Conservation (phyloP, 1,140 invertebrate species). For the Caenorhabditis brenneri region DNA sequence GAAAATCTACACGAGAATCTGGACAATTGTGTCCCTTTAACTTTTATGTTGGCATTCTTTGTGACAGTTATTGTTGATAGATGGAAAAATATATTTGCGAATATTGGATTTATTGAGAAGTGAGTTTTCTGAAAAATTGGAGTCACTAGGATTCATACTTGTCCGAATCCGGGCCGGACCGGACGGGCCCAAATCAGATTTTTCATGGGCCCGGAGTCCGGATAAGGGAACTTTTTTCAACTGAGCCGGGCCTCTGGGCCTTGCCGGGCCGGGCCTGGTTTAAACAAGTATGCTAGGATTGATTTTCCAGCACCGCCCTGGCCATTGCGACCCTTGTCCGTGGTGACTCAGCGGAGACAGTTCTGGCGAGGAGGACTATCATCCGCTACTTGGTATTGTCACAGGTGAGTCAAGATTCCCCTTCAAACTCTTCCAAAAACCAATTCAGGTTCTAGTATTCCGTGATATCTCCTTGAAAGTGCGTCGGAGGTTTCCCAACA, state of each 20-base stretch:
- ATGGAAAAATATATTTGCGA: slow-evolving; percentile 65
- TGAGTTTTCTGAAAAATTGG: slow-evolving; percentile 29
- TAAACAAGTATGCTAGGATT: no score
- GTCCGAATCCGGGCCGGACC: no score
- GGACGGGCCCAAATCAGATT: no score
- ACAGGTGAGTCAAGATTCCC: neutral
- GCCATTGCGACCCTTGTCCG: slow-evolving; percentile 57
- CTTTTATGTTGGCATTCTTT: slow-evolving; percentile 70
- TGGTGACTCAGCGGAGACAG: slow-evolving; percentile 18
- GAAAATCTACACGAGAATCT: slow-evolving; percentile 59
- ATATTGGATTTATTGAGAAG: slow-evolving; percentile 70
- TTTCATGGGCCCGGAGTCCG: no score
- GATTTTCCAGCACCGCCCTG: slow-evolving; percentile 56
- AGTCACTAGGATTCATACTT: neutral
- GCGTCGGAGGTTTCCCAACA: slow-evolving; percentile 64
- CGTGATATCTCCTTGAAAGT: slow-evolving; percentile 69
- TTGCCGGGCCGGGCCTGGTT: no score
- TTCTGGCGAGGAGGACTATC: slow-evolving; percentile 33
- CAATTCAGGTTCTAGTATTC: slow-evolving; percentile 56
- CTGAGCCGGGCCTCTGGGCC: no score
- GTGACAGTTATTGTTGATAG: slow-evolving; percentile 62
- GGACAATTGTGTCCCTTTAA: slow-evolving; percentile 64
- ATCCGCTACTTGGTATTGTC: slow-evolving; percentile 49
- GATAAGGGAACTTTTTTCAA: no score
- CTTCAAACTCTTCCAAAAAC: neutral